phyloP scores from a whole-genome alignment of 2,888 invertebrate species.

The Drosophila diplacantha region DNA sequence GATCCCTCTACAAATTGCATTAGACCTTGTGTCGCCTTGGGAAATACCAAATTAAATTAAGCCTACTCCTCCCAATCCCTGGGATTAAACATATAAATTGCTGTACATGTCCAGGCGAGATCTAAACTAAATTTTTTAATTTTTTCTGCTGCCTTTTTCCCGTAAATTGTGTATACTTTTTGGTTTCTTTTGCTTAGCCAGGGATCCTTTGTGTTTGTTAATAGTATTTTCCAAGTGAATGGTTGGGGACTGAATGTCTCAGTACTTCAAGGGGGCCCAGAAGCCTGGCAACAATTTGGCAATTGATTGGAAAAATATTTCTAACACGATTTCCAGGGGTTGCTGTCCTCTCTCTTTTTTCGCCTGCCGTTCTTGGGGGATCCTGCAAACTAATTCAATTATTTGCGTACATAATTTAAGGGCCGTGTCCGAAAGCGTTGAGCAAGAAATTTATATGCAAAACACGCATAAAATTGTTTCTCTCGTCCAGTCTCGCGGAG shows the following conservation, averaged over 20 bases:
- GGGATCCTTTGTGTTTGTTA: conserved; percentile 30
- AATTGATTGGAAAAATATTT: conserved; percentile 70
- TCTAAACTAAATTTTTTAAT: conserved; percentile 27
- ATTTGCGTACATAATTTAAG: conserved; percentile 67
- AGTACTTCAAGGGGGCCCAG: conserved; percentile 10
- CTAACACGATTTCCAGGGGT: conserved; percentile 51
- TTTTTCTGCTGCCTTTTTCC: conserved; percentile 1
- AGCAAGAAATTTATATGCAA: conserved; percentile 69
- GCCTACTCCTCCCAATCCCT: background rate
- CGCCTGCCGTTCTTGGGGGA: background rate
- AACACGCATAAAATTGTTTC: conserved; percentile 67
- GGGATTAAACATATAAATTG: conserved; percentile 22
- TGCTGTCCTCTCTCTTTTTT: background rate
- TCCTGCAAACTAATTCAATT: conserved; percentile 65
- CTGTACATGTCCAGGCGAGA: conserved; percentile 7
- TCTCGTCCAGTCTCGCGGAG: background rate
- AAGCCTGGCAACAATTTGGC: conserved; percentile 37
- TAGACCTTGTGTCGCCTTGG: conserved; percentile 35
- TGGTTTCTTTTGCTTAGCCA: background rate
- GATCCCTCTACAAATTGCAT: conserved; percentile 49
- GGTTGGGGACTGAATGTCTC: conserved; percentile 16
- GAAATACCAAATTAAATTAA: conserved; percentile 55
- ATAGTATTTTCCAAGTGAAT: conserved; percentile 48
- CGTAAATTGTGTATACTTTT: conserved; percentile 12
- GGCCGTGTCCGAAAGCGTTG: conserved; percentile 42